Evolutionary conservation across 1,140 invertebrate genomes (phyloP), one percentile per base, ranked within the genome.

Genomic region (Gryon sp.): DNA sequence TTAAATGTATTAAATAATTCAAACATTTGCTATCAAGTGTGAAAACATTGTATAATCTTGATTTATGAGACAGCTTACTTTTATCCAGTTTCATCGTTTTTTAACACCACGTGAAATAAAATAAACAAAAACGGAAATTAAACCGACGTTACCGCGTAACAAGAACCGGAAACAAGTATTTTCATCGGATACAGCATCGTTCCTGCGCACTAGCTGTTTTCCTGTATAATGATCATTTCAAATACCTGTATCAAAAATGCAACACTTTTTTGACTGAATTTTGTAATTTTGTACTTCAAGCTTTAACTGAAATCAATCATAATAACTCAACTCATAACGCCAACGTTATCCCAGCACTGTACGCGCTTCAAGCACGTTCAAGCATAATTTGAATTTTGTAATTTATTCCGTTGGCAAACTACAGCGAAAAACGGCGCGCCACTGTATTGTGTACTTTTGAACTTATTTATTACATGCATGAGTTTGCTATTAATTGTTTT

Each of bases 331-430:
- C n/a, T 55, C 34, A 24, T 36, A 15, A 66, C 11, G 14, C 9
- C 22, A n/a, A n/a, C 0, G 22, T 11, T 46, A 15, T 38, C n/a
- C n/a, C n/a, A n/a, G n/a, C 8, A 14, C 7, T 12, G 2, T 18
- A 9, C 32, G 8, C 20, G 36, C 26, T 66, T 53, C 14, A 34
- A 41, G 36, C 46, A 16, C 60, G 48, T 53, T 63, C 20, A 20
- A 52, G 32, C 26, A 4, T 24, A 65, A 53, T 45, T 18, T 12
- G 20, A 45, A 34, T 66, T 38, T 48, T 30, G 19, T 22, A 53
- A 66, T 55, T 66, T 36, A 38, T 66, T 53, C 28, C 30, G 34
- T 46, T 28, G 32, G n/a, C 30, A 45, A 65, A 65, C 38, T 19
- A 4, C 7, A 26, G 19, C n/a, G 16, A 18, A 19, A 28, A n/a